A percentile compares a stretch with the other conserved stretches of the same genome.
phyloP scores from a whole-genome alignment of 2,888 invertebrate species.

The Spodoptera picta region DNA sequence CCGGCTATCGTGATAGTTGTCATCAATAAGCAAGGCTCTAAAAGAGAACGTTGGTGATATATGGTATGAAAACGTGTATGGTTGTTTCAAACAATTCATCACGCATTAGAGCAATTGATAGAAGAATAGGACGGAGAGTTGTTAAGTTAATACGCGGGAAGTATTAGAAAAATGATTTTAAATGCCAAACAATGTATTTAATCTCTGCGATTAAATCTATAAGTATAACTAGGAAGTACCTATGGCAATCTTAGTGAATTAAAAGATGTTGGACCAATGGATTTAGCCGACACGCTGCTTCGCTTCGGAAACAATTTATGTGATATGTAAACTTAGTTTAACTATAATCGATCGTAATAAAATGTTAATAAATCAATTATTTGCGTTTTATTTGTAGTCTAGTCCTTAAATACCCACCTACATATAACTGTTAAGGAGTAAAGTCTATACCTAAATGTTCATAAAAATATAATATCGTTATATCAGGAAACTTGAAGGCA shows the following conservation, averaged over 20 bases:
- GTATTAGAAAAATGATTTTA: too few relatives aligned
- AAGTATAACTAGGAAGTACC: background rate
- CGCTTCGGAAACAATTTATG: constrained; percentile 73
- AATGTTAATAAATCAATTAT: constrained; percentile 66
- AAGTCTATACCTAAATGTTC: too few relatives aligned
- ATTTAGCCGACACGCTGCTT: constrained; percentile 63
- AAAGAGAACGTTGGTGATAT: background rate
- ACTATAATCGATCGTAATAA: constrained; percentile 73
- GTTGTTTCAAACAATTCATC: constrained; percentile 17
- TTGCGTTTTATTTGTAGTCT: constrained; percentile 36
- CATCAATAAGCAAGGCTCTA: background rate
- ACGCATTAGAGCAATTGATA: too few relatives aligned
- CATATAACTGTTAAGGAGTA: too few relatives aligned
- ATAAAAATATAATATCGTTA: too few relatives aligned
- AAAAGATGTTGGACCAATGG: constrained; percentile 63
- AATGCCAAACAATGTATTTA: too few relatives aligned
- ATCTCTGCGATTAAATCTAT: too few relatives aligned
- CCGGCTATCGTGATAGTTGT: constrained; percentile 16
- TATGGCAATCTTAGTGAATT: background rate
- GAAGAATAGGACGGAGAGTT: too few relatives aligned
- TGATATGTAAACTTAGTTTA: constrained; percentile 73
- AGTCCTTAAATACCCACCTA: too few relatives aligned
- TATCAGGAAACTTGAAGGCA: too few relatives aligned
- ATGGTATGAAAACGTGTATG: background rate
- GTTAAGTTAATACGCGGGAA: too few relatives aligned